Base-by-base conservation (phyloP, 2,797 vertebrate species). In the Geotrypetes seraphini region DNA sequence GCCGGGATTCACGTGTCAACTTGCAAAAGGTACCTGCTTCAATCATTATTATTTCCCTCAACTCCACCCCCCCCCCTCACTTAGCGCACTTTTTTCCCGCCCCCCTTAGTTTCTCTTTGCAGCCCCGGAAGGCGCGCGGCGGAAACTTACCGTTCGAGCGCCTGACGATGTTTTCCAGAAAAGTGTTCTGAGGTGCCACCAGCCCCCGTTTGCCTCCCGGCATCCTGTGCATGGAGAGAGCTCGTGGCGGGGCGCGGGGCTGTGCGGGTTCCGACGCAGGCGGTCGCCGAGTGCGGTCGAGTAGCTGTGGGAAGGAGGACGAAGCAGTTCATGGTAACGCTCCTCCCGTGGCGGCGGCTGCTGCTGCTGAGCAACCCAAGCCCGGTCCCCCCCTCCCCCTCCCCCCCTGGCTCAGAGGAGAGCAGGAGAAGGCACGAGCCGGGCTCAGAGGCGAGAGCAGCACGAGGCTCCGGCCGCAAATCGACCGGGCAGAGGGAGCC, bases 131-230 rank as follows among this genome's bases (percentile, higher is more conserved):
- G n/a, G n/a, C n/a, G n/a, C n/a, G n/a, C n/a, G n/a, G n/a, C n/a
- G n/a, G 19, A 49, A 16, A 50, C 90, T 92, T 73, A 97, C 94
- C 94, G 49, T 89, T 96, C 29, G 94, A 94, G 47, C 93, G 86
- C 58, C 94, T 78, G 76, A 96, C 93, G 38, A 97, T 96, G 53
- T 97, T 98, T 65, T 97, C 92, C 87, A 98, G 67, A 58, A 98
- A 98, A 31, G 94, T 98, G 75, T 98, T 98, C 77, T 98, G 94
- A 57, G 94, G 94, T 68, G 94, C 94, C 82, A 98, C 94, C 83
- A 96, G 74, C 70, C 94, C 93, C 81, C 93, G 81, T 78, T 93
- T 97, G 78, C 93, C 94, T 71, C 91, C 91, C 78, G 92, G 92
- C 92, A 96, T 94, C 76, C 75, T 96, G 89, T 63, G 84, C 76